Percentiles rank a stretch among this genome's conserved stretches.
These are phyloP conservation scores for Formica selysi DNA, from an alignment of 1,140 invertebrate genomes.

Conservation along the genomic window DNA sequence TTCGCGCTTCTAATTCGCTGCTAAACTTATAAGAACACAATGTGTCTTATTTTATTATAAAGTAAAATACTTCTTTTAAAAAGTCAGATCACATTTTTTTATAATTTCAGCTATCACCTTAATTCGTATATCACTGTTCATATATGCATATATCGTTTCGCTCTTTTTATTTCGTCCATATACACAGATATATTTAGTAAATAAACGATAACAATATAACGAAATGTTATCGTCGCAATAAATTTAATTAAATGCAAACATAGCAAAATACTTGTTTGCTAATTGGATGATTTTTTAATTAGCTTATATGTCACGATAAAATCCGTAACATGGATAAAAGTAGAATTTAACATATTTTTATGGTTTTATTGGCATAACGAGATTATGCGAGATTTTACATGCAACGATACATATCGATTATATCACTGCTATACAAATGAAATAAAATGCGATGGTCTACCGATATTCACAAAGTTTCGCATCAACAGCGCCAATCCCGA, in stretches of 20 bases:
- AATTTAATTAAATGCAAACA: conserved; percentile 52
- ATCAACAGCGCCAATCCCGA: conserved; percentile 53
- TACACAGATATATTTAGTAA: not conserved
- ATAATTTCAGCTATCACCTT: not conserved
- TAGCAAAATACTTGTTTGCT: not conserved
- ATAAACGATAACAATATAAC: not conserved
- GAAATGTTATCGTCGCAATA: not conserved
- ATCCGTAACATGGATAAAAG: not conserved
- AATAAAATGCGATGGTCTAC: conserved; percentile 38
- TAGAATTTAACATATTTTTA: conserved; percentile 42
- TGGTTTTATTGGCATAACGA: conserved; percentile 1
- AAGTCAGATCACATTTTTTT: not conserved
- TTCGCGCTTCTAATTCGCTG: not conserved
- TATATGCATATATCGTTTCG: not conserved
- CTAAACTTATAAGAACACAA: not conserved
- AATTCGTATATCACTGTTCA: not conserved
- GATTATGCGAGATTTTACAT: not conserved
- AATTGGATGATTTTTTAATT: conserved; percentile 16
- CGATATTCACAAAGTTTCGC: conserved; percentile 50
- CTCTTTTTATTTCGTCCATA: not conserved
- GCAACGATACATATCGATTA: conserved; percentile 6
- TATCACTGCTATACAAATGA: not conserved
- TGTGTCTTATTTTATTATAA: not conserved
- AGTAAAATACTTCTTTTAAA: not conserved
- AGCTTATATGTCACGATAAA: not conserved